Conservation (phyloP, 2,888 invertebrate genomes). For the Brachyopa scutellaris region DNA sequence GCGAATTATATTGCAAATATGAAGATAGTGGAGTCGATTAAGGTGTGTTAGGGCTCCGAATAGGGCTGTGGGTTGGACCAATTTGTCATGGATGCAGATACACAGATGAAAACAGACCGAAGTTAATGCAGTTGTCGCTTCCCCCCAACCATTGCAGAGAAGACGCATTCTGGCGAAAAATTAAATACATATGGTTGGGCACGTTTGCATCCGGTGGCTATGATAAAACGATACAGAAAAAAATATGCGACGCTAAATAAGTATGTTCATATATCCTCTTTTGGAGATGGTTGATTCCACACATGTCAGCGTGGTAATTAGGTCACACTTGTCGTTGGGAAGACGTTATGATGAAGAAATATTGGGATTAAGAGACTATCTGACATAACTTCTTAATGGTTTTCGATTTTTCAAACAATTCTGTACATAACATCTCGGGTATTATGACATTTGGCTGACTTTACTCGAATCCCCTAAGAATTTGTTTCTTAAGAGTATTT, state of each 20-base stretch:
- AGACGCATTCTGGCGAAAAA: not conserved
- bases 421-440: no score
- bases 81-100: no score
- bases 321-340: conserved; percentile 18
- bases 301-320: conserved; percentile 25
- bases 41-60: conserved; percentile 16
- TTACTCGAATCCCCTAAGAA: no score
- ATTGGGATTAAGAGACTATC: not conserved
- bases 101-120: no score
- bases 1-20: conserved; percentile 8
- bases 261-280: no score
- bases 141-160: not conserved
- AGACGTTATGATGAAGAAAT: not conserved
- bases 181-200: conserved; percentile 4
- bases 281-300: conserved; percentile 9
- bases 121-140: no score
- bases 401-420: no score
- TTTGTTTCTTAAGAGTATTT: no score
- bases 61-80: no score
- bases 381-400: not conserved
- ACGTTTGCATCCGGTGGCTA: conserved; percentile 6
- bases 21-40: conserved; percentile 8
- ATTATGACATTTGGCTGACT: no score
- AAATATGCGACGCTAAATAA: conserved; percentile 10
- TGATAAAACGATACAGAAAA: not conserved